Evolutionary conservation across 2,797 vertebrate genomes (phyloP).

Genomic region (Acanthornis magna): DNA sequence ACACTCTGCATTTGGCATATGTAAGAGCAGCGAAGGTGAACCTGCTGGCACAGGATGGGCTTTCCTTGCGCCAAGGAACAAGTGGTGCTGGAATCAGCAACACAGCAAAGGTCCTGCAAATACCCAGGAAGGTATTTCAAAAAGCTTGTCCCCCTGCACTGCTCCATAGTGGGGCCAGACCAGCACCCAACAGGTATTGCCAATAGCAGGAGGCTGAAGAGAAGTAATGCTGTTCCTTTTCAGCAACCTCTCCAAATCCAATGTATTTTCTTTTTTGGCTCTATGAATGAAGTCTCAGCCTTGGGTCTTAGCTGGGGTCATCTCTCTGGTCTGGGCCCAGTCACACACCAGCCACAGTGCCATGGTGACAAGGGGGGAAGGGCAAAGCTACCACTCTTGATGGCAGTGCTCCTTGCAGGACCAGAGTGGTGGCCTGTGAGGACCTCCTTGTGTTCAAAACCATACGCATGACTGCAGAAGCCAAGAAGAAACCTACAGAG

Average conservation of each 20-base stretch:
- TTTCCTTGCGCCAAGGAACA: background rate
- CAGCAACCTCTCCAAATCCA: background rate
- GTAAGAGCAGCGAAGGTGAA: fast-evolving
- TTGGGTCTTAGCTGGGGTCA: background rate
- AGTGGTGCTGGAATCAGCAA: background rate
- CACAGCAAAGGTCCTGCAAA: background rate
- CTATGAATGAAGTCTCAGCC: background rate
- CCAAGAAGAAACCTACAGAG: background rate
- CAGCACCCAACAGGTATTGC: background rate
- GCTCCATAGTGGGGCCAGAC: background rate
- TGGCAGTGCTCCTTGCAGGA: background rate
- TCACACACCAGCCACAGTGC: fast-evolving
- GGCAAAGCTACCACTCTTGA: background rate
- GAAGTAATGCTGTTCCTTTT: background rate
- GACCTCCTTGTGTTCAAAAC: background rate
- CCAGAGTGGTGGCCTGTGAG: background rate
- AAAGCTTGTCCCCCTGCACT: background rate
- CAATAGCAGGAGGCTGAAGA: background rate
- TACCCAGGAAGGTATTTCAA: background rate
- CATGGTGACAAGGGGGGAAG: background rate
- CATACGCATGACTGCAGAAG: background rate
- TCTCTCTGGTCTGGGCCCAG: background rate
- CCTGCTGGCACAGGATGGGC: background rate
- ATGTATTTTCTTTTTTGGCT: background rate
- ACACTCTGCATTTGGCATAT: fast-evolving